Evolutionary conservation across 2,888 invertebrate genomes (phyloP).

Genomic region (Aplocera efformata): DNA sequence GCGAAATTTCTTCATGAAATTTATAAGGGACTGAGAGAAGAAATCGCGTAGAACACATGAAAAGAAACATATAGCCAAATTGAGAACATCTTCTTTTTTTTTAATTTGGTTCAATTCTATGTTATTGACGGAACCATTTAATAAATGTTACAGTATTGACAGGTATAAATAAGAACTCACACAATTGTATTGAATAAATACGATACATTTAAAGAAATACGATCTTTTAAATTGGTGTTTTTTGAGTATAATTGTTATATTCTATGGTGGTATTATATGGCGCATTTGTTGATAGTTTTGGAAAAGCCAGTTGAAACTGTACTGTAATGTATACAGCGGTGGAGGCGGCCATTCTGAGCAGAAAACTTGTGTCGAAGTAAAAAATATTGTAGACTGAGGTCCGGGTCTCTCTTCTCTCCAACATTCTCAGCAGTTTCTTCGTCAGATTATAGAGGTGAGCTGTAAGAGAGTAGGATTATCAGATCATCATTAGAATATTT

Average conservation of each 20-base stretch:
- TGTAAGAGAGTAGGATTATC: constrained; percentile 35
- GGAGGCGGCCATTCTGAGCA: constrained; percentile 43
- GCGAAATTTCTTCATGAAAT: too few species aligned
- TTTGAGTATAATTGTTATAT: not conserved
- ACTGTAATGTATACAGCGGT: constrained; percentile 57
- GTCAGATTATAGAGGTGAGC: constrained; percentile 43
- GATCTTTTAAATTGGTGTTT: too few species aligned
- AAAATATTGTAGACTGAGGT: constrained; percentile 42
- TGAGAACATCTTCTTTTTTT: too few species aligned
- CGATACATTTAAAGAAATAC: too few species aligned
- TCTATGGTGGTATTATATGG: constrained; percentile 11
- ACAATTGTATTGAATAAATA: too few species aligned
- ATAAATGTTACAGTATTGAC: too few species aligned
- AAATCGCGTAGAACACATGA: too few species aligned
- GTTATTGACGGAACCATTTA: too few species aligned
- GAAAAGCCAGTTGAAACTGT: constrained; percentile 51
- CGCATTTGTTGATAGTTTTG: constrained; percentile 23
- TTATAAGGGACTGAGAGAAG: too few species aligned
- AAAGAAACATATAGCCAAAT: too few species aligned
- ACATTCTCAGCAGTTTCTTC: constrained; percentile 36
- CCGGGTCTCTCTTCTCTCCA: constrained; percentile 38
- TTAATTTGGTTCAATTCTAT: too few species aligned
- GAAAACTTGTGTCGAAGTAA: constrained; percentile 37
- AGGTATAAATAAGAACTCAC: too few species aligned
- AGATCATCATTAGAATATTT: not conserved